These are phyloP conservation scores for Propsilocerus akamusi DNA, from an alignment of 1,140 invertebrate genomes.

Conservation along the genomic window DNA sequence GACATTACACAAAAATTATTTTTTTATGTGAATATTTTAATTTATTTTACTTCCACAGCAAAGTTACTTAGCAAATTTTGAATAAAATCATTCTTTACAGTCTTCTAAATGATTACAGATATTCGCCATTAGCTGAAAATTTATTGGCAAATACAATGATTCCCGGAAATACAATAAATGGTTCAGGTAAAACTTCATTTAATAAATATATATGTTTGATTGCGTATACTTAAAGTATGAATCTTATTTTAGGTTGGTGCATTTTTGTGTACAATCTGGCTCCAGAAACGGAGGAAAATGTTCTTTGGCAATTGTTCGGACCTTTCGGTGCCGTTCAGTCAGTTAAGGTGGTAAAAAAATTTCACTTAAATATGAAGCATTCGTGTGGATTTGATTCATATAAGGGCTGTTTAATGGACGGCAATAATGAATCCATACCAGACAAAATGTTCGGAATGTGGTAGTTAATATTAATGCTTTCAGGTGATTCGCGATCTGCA, in stretches of 20 bases:
- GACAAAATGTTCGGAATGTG: background rate
- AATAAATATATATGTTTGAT: slow-evolving; percentile 14
- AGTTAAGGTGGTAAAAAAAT: slow-evolving; percentile 49
- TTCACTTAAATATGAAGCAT: background rate
- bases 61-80: slow-evolving; percentile 26
- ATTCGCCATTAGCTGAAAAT: slow-evolving; percentile 87
- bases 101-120: slow-evolving; percentile 29
- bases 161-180: slow-evolving; percentile 60
- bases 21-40: no score
- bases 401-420: background rate
- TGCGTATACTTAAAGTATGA: slow-evolving; percentile 27
- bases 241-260: slow-evolving; percentile 68
- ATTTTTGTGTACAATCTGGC: slow-evolving; percentile 98
- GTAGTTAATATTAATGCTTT: background rate
- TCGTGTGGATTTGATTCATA: background rate
- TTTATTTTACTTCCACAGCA: slow-evolving; percentile 14
- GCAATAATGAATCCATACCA: background rate
- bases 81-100: background rate
- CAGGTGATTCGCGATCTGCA: slow-evolving; percentile 82
- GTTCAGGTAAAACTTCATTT: slow-evolving; percentile 22
- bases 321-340: slow-evolving; percentile 97
- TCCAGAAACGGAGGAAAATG: slow-evolving; percentile 95
- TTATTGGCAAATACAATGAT: slow-evolving; percentile 73
- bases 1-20: no score
- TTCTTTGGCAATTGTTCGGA: slow-evolving; percentile 96